Percentiles rank a stretch among this genome's conserved stretches.
These are phyloP conservation scores for Motacilla tschutschensis DNA, from an alignment of 2,113 vertebrate species.

Conservation along the genomic window DNA sequence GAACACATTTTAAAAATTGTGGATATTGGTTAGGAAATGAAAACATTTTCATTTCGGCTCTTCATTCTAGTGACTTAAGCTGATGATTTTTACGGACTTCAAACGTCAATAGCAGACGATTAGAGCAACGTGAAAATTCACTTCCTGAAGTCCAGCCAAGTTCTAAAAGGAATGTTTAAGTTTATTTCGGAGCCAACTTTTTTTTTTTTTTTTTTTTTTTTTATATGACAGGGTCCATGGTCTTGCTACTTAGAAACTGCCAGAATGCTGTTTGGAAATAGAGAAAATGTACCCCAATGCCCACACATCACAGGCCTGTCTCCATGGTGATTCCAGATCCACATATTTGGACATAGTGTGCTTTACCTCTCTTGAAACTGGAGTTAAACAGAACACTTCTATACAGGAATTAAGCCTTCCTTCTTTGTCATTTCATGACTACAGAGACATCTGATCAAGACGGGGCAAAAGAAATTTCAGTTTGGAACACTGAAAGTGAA, in stretches of 20 bases:
- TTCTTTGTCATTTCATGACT: background rate
- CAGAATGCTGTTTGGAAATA: background rate
- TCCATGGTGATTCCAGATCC: background rate
- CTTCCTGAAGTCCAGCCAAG: background rate
- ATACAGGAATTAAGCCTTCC: background rate
- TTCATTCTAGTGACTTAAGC: background rate
- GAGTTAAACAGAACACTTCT: background rate
- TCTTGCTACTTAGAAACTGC: background rate
- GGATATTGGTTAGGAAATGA: background rate
- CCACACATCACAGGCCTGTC: background rate
- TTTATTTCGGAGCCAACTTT: background rate
- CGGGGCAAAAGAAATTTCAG: background rate
- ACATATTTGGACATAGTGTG: background rate
- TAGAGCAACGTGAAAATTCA: background rate
- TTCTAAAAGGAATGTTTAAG: constrained; percentile 8
- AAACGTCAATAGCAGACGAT: background rate
- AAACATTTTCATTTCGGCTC: background rate
- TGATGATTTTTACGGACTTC: background rate
- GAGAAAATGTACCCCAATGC: background rate
- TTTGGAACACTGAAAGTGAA: background rate
- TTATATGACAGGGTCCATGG: background rate
- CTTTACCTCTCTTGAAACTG: background rate
- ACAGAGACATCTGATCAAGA: background rate
- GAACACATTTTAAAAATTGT: background rate
- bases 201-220: background rate